These are phyloP conservation scores for Cichladusa arquata DNA, from an alignment of 2,113 vertebrate species.

Conservation along the genomic window DNA sequence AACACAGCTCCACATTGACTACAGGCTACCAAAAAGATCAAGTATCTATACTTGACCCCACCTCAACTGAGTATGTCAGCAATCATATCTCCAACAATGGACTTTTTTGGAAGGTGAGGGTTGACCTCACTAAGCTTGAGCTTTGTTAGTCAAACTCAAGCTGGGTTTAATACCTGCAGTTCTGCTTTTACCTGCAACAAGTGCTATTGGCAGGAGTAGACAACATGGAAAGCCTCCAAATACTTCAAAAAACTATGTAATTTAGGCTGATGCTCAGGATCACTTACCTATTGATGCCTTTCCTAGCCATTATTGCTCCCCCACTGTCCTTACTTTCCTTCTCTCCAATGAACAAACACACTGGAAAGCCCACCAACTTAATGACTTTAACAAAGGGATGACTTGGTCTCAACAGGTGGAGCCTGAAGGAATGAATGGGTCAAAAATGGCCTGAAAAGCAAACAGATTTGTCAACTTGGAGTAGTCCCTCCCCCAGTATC, in stretches of 20 bases:
- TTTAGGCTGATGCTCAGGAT: fast-evolving
- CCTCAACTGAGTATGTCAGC: not conserved
- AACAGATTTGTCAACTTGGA: not conserved
- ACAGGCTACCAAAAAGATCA: not conserved
- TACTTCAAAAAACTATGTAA: not conserved
- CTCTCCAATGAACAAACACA: not conserved
- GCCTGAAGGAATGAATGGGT: not conserved
- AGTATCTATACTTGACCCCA: not conserved
- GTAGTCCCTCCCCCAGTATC: not conserved
- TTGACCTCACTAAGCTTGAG: not conserved
- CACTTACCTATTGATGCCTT: not conserved
- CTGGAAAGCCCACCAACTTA: not conserved
- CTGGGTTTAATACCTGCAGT: not conserved
- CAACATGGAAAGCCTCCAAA: not conserved
- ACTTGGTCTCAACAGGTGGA: not conserved
- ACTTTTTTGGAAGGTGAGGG: not conserved
- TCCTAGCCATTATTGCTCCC: not conserved
- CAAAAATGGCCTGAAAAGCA: not conserved
- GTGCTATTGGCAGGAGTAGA: not conserved
- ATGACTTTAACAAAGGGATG: not conserved
- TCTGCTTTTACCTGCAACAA: not conserved
- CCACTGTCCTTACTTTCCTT: not conserved
- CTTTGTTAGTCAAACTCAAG: not conserved
- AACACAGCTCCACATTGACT: not conserved
- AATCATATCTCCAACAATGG: fast-evolving